Evolutionary conservation across 2,797 vertebrate genomes (phyloP), one percentile per base, ranked within the genome.

Genomic region (Sebastes variabilis): DNA sequence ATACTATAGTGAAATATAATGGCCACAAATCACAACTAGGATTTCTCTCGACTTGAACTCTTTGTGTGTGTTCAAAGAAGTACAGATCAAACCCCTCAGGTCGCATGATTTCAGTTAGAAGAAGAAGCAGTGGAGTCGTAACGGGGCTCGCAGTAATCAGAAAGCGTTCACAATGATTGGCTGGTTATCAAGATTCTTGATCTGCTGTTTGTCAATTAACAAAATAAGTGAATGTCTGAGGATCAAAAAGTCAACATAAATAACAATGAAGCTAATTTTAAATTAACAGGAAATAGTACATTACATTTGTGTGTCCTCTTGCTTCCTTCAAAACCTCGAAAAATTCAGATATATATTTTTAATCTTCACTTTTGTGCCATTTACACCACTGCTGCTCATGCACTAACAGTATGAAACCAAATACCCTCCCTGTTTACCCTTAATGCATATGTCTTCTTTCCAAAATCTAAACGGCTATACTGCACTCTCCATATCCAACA

Each of bases 1-100:
- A 93, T 93, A 95, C 86, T 93, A 92, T 93, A 71, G 93, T 96
- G 94, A 95, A 94, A 87, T 83, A 89, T 92, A 91, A 95, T 92
- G 90, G 93, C 92, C 92, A 96, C 92, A 90, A 89, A 88, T 91
- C 91, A 93, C 88, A 81, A 86, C 83, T 86, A 81, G 56, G 69
- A 86, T 85, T 90, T 90, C 78, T 90, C 79, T 87, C 66, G 3
- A 68, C 79, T 91, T 84, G 80, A 83, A 80, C 73, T 87, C 79
- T 81, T 74, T 77, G 81, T 72, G 79, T 81, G 84, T 82, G 77
- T 83, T 79, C 80, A 69, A 59, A 77, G 78, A 81, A 79, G 76
- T 62, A 29, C 64, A 80, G 81, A 81, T 80, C 77, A 80, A 46
- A 62, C 65, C 81, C 77, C 62, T 86, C 80, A 59, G 85, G 78